Conservation (phyloP, 2,888 invertebrate species). For the Standfussiana lucernea region DNA sequence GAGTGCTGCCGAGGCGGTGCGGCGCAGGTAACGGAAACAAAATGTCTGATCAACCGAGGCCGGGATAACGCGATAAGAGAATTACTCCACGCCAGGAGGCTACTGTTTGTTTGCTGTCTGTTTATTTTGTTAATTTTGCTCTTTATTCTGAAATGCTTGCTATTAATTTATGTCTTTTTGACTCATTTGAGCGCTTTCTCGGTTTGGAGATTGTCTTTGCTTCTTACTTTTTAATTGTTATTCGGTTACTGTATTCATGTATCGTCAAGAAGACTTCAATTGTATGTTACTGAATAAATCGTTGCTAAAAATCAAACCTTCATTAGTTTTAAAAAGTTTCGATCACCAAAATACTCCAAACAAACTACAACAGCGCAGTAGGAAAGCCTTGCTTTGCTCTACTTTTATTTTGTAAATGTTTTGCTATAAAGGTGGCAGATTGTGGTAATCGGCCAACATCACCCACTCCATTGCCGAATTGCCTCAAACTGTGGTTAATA, state of each 20-base stretch:
- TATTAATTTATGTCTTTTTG: slow-evolving; percentile 57
- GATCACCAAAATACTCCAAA: background rate
- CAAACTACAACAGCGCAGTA: background rate
- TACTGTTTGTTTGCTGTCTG: slow-evolving; percentile 72
- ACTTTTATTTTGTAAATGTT: slow-evolving; percentile 22
- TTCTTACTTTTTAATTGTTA: slow-evolving; percentile 9
- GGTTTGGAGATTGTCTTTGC: background rate
- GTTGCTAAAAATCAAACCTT: background rate
- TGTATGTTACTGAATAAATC: background rate
- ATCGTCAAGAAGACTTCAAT: background rate
- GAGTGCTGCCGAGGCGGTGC: slow-evolving; percentile 49
- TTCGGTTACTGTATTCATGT: slow-evolving; percentile 2
- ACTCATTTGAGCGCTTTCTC: slow-evolving; percentile 33
- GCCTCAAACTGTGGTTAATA: slow-evolving; percentile 6
- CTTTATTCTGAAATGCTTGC: slow-evolving; percentile 66
- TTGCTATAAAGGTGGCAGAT: background rate
- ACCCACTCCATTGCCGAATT: background rate
- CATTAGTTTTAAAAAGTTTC: background rate
- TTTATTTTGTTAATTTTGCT: slow-evolving; percentile 79
- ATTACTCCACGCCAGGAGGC: slow-evolving; percentile 74
- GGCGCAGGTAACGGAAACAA: slow-evolving; percentile 74
- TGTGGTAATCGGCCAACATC: slow-evolving; percentile 28
- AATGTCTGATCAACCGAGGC: slow-evolving; percentile 74
- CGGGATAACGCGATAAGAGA: slow-evolving; percentile 81
- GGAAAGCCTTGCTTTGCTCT: background rate